Evolutionary conservation across 2,113 vertebrate species (phyloP).

Genomic region (Nannobrachium achirus): DNA sequence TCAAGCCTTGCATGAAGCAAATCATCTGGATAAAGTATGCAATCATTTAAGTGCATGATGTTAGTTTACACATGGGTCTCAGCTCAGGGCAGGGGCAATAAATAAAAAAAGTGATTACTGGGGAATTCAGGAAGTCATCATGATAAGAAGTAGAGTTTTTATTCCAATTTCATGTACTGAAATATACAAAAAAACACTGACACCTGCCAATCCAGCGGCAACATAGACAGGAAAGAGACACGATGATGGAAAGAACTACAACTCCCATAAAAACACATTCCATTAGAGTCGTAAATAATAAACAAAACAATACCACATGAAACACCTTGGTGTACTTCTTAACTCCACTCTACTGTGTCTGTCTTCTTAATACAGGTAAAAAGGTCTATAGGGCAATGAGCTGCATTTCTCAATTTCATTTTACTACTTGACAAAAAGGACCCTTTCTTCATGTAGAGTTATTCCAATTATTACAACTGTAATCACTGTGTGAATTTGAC

Average conservation of each 20-base stretch:
- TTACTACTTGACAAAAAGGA: too few relatives aligned
- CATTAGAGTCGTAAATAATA: conserved; percentile 36
- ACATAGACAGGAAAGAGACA: conserved; percentile 69
- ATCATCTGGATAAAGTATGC: too few relatives aligned
- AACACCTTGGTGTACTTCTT: conserved; percentile 15
- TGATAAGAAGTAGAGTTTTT: conserved; percentile 57
- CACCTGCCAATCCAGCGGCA: conserved; percentile 86
- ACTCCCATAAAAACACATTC: conserved; percentile 61
- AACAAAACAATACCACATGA: conserved; percentile 30
- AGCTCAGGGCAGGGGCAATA: background rate
- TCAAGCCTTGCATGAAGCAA: too few relatives aligned
- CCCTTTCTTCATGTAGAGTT: too few relatives aligned
- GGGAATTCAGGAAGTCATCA: background rate
- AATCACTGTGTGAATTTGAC: too few relatives aligned
- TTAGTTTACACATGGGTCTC: background rate
- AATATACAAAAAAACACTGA: conserved; percentile 84
- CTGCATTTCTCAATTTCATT: too few relatives aligned
- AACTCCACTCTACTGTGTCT: background rate
- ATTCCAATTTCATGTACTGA: conserved; percentile 79
- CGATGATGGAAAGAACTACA: conserved; percentile 58
- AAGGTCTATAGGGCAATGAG: conserved; percentile 4
- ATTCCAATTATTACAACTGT: too few relatives aligned
- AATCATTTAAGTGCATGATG: too few relatives aligned
- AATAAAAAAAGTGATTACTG: conserved; percentile 2
- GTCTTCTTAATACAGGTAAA: conserved; percentile 26